These are phyloP conservation scores for Cephus runcator DNA, from an alignment of 2,888 invertebrate species.

Conservation along the genomic window DNA sequence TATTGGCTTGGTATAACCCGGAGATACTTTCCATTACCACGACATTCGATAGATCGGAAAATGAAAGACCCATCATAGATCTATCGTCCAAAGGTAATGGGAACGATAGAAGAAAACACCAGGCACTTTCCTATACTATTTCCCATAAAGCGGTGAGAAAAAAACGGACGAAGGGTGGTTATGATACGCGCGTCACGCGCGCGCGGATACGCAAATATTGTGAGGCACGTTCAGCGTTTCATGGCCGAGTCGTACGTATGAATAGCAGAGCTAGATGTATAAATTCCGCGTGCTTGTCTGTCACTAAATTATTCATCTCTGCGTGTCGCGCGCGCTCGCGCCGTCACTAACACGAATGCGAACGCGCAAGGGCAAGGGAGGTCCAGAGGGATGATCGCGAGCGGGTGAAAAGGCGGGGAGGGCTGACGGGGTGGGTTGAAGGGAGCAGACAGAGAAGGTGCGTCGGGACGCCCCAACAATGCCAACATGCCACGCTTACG, in stretches of 20 bases:
- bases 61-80: too few relatives aligned
- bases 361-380: slow-evolving; percentile 15
- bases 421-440: slow-evolving; percentile 3
- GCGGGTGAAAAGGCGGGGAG: slow-evolving; percentile 15
- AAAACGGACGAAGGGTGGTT: background rate
- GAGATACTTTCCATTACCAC: too few relatives aligned
- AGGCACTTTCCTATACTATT: too few relatives aligned
- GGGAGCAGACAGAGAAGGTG: slow-evolving; percentile 16
- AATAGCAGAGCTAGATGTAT: slow-evolving; percentile 16
- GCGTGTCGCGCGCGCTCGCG: slow-evolving; percentile 32
- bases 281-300: slow-evolving; percentile 31
- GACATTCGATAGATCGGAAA: too few relatives aligned
- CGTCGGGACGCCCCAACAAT: slow-evolving; percentile 46
- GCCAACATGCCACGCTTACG: slow-evolving; percentile 56
- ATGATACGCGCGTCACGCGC: background rate
- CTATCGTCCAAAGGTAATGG: too few relatives aligned
- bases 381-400: slow-evolving; percentile 17
- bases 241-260: background rate
- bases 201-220: background rate
- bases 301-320: slow-evolving; percentile 46
- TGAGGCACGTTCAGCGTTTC: background rate
- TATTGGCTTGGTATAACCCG: too few relatives aligned
- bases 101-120: too few relatives aligned
- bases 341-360: background rate
- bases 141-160: background rate